A percentile compares a stretch with the other conserved stretches of the same genome.
These are phyloP conservation scores for Spinus pinus DNA, from an alignment of 2,797 vertebrate genomes.

Conservation along the genomic window DNA sequence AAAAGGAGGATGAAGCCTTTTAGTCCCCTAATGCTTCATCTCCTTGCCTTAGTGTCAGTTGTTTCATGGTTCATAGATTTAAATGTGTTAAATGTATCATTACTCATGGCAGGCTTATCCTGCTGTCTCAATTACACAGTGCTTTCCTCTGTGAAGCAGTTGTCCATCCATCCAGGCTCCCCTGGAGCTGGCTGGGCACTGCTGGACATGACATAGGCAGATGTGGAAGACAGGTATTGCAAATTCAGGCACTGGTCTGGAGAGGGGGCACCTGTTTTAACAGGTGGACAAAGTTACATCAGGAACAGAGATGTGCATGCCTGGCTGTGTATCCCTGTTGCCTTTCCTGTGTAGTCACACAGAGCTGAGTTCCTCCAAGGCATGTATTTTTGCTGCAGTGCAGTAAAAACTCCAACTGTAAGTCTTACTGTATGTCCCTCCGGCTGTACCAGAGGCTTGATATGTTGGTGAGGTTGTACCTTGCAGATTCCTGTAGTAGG, in stretches of 20 bases:
- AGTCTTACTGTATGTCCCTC: background rate
- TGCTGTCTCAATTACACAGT: background rate
- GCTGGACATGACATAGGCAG: background rate
- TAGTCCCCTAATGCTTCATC: background rate
- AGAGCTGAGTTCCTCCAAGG: background rate
- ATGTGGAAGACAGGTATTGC: background rate
- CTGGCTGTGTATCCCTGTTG: background rate
- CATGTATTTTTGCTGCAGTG: background rate
- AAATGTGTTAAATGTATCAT: background rate
- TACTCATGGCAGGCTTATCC: background rate
- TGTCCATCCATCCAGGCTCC: background rate
- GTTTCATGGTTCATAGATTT: background rate
- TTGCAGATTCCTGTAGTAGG: background rate
- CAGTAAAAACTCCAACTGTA: background rate
- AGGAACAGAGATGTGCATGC: background rate
- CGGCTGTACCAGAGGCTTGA: background rate
- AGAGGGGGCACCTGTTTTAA: background rate
- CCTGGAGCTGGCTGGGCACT: background rate
- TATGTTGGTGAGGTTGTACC: background rate
- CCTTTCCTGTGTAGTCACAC: background rate
- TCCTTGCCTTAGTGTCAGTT: background rate
- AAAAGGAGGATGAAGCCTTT: background rate
- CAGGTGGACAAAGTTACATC: background rate
- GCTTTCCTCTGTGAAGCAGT: background rate
- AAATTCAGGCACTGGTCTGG: background rate